Evolutionary conservation across 2,113 vertebrate species (phyloP).

Genomic region (Gambusia holbrooki): DNA sequence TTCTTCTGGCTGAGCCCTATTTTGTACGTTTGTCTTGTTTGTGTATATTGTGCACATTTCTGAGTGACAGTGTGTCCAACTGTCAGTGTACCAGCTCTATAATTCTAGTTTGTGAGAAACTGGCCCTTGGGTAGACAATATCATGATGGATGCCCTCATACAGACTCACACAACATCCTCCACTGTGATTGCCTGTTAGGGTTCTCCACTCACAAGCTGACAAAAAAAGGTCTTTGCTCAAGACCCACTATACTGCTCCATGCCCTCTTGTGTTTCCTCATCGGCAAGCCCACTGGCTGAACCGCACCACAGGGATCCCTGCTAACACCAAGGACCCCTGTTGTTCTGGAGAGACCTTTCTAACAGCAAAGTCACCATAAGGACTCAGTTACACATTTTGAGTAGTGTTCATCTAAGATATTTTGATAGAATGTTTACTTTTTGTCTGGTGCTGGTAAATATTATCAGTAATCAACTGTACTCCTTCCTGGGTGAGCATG

Average conservation of each 20-base stretch:
- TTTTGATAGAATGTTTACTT: background rate
- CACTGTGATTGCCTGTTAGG: slow-evolving; percentile 67
- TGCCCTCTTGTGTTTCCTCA: slow-evolving; percentile 53
- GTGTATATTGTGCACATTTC: slow-evolving; percentile 52
- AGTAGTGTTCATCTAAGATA: slow-evolving; percentile 37
- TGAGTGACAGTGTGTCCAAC: slow-evolving; percentile 68
- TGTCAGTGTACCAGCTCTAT: slow-evolving; percentile 69
- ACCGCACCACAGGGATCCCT: slow-evolving; percentile 60
- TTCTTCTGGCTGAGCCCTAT: slow-evolving; percentile 39
- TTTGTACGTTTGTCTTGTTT: slow-evolving; percentile 61
- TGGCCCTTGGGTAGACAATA: slow-evolving; percentile 72
- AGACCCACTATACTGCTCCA: slow-evolving; percentile 58
- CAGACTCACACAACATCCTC: slow-evolving; percentile 54
- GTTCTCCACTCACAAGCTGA: slow-evolving; percentile 49
- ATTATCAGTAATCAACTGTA: too few species aligned
- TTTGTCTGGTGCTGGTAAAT: too few species aligned
- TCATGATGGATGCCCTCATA: slow-evolving; percentile 75
- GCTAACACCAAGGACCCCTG: slow-evolving; percentile 51
- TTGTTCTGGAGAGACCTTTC: slow-evolving; percentile 69
- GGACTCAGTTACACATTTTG: slow-evolving; percentile 52
- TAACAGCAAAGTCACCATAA: slow-evolving; percentile 72
- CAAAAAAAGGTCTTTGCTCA: slow-evolving; percentile 59
- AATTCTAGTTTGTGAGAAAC: slow-evolving; percentile 73
- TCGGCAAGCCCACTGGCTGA: slow-evolving; percentile 55
- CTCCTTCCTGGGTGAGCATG: too few species aligned